Base-by-base conservation (phyloP, 2,888 invertebrate species). In the Elegia similella region DNA sequence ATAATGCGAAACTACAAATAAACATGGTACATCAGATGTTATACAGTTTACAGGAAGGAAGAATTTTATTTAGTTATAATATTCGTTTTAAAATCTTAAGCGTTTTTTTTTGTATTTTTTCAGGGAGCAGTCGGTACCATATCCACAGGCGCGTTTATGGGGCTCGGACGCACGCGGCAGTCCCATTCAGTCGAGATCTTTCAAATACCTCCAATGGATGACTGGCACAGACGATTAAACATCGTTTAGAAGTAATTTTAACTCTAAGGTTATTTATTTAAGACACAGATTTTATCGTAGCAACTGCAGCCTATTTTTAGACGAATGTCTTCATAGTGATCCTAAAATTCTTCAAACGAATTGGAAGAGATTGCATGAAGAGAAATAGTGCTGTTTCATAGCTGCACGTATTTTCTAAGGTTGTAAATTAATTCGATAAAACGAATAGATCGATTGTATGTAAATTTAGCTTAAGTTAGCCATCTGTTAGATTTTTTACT, bases 181-280 rank as follows among this genome's bases (percentile, higher is more conserved):
- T 57, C 92, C 92, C 1, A 74, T 92, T 55, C 92, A 92, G 67
- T 92, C 92, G n/a, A 80, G 92, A 67, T 92, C 92, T 34, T 92
- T 92, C 76, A 92, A 92, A 68, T 92, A 92, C 62, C 84, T 92
- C 16, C 92, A 92, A 72, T 91, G 92, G 86, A 88, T 92, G 62
- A 92, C 92, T n/a, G 92, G 92, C 57, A 92, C 92, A 46, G 91
- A 91, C 61, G 84, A 92, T 70, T 90, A 71, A 82, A 64, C 50
- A 58, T 55, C 55, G 57, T 23, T 23, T 47, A 53, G 44, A 48
- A 42, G 38, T 73, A 67, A 68, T 65, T 64, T 64, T 70, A 73
- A 66, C 65, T 66, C 53, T 62, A 68, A 64, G 64, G 55, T 63
- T 61, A 64, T 62, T 65, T 64, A 63, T 61, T 64, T 61, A 65